phyloP scores from a whole-genome alignment of 2,797 vertebrate genomes.

The Chelonia mydas region DNA sequence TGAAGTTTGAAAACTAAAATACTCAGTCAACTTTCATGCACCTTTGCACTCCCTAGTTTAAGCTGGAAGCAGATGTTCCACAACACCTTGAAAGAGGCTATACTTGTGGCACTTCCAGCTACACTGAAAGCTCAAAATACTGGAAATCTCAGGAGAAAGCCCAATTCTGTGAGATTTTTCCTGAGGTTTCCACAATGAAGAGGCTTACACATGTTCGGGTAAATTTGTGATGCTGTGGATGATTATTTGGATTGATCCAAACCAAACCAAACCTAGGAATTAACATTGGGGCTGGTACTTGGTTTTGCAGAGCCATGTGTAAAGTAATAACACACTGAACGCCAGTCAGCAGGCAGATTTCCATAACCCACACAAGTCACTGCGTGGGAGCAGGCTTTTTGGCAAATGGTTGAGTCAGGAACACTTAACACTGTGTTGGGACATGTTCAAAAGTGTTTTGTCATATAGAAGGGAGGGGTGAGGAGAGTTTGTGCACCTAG shows the following conservation, averaged over 20 bases:
- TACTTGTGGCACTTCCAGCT: neutral
- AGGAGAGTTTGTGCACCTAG: neutral
- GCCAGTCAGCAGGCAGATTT: neutral
- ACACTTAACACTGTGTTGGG: neutral
- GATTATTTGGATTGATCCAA: neutral
- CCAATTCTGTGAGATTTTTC: neutral
- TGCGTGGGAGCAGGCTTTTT: neutral
- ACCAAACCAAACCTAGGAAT: neutral
- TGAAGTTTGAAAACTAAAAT: neutral
- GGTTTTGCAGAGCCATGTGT: neutral
- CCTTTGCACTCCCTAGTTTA: slow-evolving; percentile 1
- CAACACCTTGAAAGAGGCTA: neutral
- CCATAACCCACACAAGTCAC: neutral
- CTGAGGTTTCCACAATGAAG: neutral
- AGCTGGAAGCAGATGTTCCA: neutral
- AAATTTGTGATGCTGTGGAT: neutral
- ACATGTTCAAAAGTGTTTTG: neutral
- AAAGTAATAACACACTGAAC: neutral
- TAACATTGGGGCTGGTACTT: neutral
- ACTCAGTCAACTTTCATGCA: neutral
- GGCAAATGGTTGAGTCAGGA: neutral
- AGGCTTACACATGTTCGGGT: neutral
- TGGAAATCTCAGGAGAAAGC: neutral
- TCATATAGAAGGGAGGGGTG: neutral
- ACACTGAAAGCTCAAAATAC: neutral